Evolutionary conservation across 2,113 vertebrate genomes (phyloP).

Genomic region (Hemiprocne comata): DNA sequence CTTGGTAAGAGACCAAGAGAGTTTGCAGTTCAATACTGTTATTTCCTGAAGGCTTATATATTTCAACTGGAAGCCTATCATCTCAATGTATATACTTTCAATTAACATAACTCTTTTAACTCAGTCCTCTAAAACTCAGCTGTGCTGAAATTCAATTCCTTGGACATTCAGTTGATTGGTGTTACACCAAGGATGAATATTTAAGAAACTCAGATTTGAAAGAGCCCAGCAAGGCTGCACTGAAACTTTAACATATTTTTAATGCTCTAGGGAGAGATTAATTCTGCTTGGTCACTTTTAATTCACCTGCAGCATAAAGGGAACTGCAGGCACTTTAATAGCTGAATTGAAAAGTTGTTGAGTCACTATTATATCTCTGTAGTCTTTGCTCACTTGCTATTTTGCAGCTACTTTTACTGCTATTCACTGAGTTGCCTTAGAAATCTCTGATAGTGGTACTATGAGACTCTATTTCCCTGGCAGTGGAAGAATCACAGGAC

Average conservation of each 20-base stretch:
- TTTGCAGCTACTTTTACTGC: constrained; percentile 40
- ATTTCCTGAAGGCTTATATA: background rate
- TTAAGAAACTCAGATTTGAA: constrained; percentile 16
- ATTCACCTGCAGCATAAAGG: constrained; percentile 44
- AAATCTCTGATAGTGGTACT: background rate
- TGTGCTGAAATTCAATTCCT: background rate
- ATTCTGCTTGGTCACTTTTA: constrained; percentile 49
- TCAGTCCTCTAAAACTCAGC: background rate
- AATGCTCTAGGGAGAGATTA: constrained; percentile 29
- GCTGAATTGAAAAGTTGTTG: constrained; percentile 33
- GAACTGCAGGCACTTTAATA: constrained; percentile 23
- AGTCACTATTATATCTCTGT: constrained; percentile 8
- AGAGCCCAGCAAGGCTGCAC: background rate
- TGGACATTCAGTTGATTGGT: background rate
- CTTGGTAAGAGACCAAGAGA: background rate
- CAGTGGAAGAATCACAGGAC: background rate
- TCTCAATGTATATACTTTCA: background rate
- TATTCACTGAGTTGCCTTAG: constrained; percentile 18
- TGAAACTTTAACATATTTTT: background rate
- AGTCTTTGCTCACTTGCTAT: constrained; percentile 39
- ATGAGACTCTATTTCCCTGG: constrained; percentile 13
- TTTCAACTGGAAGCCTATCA: background rate
- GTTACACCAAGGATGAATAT: background rate
- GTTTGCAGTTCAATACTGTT: background rate
- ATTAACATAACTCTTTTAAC: background rate